Evolutionary conservation across 2,888 invertebrate species (phyloP).

Genomic region (Heteromyza rotundicornis): DNA sequence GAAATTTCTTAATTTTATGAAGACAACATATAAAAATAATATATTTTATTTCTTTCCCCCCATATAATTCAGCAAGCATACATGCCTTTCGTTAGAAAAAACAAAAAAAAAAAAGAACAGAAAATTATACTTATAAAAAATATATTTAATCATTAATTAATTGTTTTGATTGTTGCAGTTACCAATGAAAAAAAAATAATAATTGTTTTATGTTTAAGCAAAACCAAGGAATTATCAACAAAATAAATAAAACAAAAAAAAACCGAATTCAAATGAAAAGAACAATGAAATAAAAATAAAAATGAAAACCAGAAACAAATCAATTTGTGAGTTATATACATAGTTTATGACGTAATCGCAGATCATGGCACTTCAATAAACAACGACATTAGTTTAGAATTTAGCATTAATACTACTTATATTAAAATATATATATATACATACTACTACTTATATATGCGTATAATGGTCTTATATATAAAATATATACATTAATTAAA

Average conservation of each 20-base stretch:
- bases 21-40: too few relatives aligned
- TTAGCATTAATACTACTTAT: constrained; percentile 13
- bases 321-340: constrained; percentile 2
- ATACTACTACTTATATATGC: too few relatives aligned
- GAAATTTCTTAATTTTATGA: too few relatives aligned
- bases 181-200: too few relatives aligned
- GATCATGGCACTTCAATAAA: constrained; percentile 43
- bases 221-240: too few relatives aligned
- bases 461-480: too few relatives aligned
- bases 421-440: constrained; percentile 5
- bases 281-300: constrained; percentile 16
- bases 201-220: constrained; percentile 14
- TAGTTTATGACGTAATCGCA: constrained; percentile 1
- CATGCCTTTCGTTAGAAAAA: constrained; percentile 25
- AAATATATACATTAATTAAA: too few relatives aligned
- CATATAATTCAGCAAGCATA: not conserved
- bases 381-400: constrained; percentile 51
- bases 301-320: constrained; percentile 27
- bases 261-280: not conserved
- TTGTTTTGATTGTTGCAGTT: constrained; percentile 8
- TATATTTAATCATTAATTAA: not conserved
- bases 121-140: constrained; percentile 8
- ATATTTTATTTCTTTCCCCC: too few relatives aligned
- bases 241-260: not conserved
- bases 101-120: constrained; percentile 8